Percentiles rank a stretch among this genome's conserved stretches.
Conservation (phyloP, 2,888 invertebrate species). For the Noctua janthe region DNA sequence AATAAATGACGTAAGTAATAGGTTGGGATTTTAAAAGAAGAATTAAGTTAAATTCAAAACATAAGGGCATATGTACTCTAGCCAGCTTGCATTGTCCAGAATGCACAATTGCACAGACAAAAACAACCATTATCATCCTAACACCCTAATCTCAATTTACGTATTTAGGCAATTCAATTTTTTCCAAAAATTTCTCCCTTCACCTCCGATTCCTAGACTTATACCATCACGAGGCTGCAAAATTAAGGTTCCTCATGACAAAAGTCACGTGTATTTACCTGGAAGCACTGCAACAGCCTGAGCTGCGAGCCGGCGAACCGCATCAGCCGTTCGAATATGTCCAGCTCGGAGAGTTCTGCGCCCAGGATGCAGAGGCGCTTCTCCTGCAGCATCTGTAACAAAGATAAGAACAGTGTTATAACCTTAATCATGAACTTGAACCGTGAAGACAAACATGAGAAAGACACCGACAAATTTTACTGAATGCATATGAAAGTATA, state of each 20-base stretch:
- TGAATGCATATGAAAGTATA: too few relatives aligned
- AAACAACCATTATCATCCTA: background rate
- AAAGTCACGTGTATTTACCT: conserved; percentile 78
- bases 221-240: background rate
- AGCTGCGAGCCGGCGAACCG: conserved; percentile 92
- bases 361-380: conserved; percentile 92
- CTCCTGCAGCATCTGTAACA: conserved; percentile 93
- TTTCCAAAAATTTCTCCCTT: background rate
- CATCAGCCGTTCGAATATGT: conserved; percentile 92
- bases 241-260: background rate
- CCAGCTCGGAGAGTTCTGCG: conserved; percentile 92
- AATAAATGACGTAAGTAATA: background rate
- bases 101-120: background rate
- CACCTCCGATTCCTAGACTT: background rate
- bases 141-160: background rate
- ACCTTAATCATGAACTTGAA: background rate
- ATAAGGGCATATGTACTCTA: background rate
- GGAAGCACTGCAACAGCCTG: conserved; percentile 93
- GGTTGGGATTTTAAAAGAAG: background rate
- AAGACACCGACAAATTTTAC: background rate
- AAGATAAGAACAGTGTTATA: conserved; percentile 29
- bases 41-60: background rate
- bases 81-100: background rate
- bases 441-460: background rate
- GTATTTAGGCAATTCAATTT: background rate